These are phyloP conservation scores for Chrysogorgia sp. DNA, from an alignment of 92 coral and sea anemone genomes.

Conservation along the genomic window DNA sequence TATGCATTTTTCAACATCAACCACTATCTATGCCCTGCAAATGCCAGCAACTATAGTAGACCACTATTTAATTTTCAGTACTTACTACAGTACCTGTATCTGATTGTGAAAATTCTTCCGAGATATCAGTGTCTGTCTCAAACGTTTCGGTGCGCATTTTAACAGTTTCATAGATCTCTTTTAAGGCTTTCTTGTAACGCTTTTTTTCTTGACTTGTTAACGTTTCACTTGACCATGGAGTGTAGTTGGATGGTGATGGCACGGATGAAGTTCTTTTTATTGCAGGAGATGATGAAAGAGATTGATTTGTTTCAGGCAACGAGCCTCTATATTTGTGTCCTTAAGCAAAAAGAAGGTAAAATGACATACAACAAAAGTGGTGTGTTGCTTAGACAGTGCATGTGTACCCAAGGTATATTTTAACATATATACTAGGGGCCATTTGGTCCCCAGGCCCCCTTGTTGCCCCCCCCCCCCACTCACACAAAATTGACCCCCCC, in stretches of 20 bases:
- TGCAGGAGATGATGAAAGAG: slow-evolving; percentile 10
- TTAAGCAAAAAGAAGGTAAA: not conserved
- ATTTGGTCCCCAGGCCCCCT: too few species aligned
- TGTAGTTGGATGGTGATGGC: slow-evolving; percentile 33
- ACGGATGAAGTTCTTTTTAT: slow-evolving; percentile 27
- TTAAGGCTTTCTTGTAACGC: slow-evolving; percentile 88
- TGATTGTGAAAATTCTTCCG: slow-evolving; percentile 41
- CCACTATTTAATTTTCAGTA: too few species aligned
- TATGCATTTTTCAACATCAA: too few species aligned
- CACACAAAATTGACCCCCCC: too few species aligned
- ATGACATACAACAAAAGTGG: not conserved
- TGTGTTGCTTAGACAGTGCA: too few species aligned
- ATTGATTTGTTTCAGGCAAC: slow-evolving; percentile 12
- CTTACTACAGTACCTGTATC: slow-evolving; percentile 56
- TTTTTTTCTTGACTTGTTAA: slow-evolving; percentile 85
- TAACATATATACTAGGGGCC: too few species aligned
- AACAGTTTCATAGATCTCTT: slow-evolving; percentile 91
- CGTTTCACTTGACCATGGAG: slow-evolving; percentile 37
- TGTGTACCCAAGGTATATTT: too few species aligned
- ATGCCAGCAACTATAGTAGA: too few species aligned
- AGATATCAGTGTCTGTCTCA: slow-evolving; percentile 60
- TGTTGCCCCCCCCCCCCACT: too few species aligned
- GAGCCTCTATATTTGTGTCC: slow-evolving; percentile 6
- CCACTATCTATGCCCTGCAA: too few species aligned
- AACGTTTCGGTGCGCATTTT: slow-evolving; percentile 72